Evolutionary conservation across 2,888 invertebrate species (phyloP), one percentile per base, ranked within the genome.

Genomic region (Chrysolina haemoptera): DNA sequence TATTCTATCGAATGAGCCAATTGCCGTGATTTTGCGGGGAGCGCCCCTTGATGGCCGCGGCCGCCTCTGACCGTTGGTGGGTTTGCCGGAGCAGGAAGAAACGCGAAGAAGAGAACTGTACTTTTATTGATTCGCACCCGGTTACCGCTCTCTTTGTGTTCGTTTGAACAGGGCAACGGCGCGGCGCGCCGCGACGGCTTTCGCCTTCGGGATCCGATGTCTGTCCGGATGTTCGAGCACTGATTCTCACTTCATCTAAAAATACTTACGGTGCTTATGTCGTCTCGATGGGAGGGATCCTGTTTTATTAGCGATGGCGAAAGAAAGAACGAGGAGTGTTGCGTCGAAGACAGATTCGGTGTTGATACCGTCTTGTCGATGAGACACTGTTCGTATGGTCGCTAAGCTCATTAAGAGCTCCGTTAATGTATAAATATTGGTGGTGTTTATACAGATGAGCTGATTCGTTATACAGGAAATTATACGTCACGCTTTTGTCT

Each of bases 101-200:
- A 70, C 66, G 20, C 63, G 43, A 70, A 53, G 55, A 62, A 20
- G 68, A 73, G 65, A 62, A 63, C 64, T 64, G 62, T 70, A 62
- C 76, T 78, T 78, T 78, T 78, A 78, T 78, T 68, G 77, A 78
- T 78, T 78, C 64, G 75, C 72, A 62, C 73, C 62, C 73, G 53
- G 64, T 70, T 41, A 63, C 48, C 43, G 46, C n/a, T 22, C 46
- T 65, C 65, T 65, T 65, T 65, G 65, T 65, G 65, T 59, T 65
- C 43, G 63, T 63, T 65, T 20, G 65, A 65, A 67, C 53, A n/a
- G 59, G 59, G 59, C 59, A 59, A 27, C 27, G 59, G 59, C 16
- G 50, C 3, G 18, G 18, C n/a, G 59, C 59, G 35, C 59, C 59
- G 14, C 27, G 59, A 35, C 59, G 59, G 16, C 59, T 59, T 27